Evolutionary conservation across 2,888 invertebrate genomes (phyloP).

Genomic region (Mesochorus sp.): DNA sequence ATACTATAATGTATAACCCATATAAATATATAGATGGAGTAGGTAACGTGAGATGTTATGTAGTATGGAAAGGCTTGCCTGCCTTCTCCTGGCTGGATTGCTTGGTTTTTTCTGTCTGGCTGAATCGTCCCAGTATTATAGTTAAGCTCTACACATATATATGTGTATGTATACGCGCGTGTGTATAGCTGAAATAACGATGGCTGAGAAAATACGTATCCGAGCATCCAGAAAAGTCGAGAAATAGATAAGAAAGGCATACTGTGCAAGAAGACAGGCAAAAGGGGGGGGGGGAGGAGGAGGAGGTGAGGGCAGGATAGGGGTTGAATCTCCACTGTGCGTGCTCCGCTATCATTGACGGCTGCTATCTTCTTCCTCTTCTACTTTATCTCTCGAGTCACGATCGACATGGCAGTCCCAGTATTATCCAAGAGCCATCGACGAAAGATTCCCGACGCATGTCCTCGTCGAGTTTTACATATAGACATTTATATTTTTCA

Average conservation of each 20-base stretch:
- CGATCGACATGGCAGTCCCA: constrained; percentile 41
- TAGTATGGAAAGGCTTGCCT: constrained; percentile 17
- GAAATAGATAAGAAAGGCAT: constrained; percentile 39
- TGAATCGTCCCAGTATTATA: constrained; percentile 23
- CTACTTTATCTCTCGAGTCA: constrained; percentile 42
- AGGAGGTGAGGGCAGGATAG: not conserved
- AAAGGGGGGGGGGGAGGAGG: too few species aligned
- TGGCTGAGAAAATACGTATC: not conserved
- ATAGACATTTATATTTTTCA: not conserved
- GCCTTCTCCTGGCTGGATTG: constrained; percentile 22
- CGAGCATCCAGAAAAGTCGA: constrained; percentile 18
- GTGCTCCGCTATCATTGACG: constrained; percentile 17
- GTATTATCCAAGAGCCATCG: constrained; percentile 1
- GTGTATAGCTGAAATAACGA: not conserved
- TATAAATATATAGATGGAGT: not conserved
- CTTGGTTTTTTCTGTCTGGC: constrained; percentile 26
- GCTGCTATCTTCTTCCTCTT: not conserved
- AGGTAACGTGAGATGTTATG: not conserved
- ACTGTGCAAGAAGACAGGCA: too few species aligned
- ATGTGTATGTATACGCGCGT: not conserved
- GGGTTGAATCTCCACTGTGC: not conserved
- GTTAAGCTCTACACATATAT: not conserved
- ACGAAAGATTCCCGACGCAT: constrained; percentile 7
- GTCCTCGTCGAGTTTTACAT: not conserved
- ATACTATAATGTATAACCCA: constrained; percentile 25